Conservation (phyloP, 2,797 vertebrate genomes). For the Acomys russatus region DNA sequence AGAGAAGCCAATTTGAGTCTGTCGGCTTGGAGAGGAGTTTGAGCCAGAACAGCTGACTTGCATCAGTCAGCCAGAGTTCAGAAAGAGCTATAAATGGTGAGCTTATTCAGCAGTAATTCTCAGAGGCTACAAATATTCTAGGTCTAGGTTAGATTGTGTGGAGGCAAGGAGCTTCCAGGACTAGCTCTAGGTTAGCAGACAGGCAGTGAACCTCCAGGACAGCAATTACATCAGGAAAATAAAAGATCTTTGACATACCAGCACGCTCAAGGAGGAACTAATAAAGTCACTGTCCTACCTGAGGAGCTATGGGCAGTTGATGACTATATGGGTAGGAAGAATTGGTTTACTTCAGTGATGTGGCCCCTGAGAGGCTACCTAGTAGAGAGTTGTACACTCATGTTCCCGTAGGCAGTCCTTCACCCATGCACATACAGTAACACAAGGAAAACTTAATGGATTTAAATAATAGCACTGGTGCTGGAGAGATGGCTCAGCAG, state of each 20-base stretch:
- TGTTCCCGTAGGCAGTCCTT: background rate
- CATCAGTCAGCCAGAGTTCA: too few relatives aligned
- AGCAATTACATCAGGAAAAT: too few relatives aligned
- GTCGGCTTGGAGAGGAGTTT: too few relatives aligned
- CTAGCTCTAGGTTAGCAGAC: too few relatives aligned
- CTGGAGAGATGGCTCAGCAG: background rate
- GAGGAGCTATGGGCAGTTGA: background rate
- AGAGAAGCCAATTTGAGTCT: too few relatives aligned
- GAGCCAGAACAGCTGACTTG: too few relatives aligned
- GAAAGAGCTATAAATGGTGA: too few relatives aligned
- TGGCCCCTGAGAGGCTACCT: background rate
- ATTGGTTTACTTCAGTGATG: background rate
- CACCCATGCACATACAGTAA: background rate
- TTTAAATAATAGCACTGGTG: background rate
- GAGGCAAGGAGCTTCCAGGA: too few relatives aligned
- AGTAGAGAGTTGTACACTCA: background rate
- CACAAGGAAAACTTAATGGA: background rate
- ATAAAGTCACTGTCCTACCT: background rate
- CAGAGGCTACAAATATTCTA: too few relatives aligned
- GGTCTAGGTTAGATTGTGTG: too few relatives aligned
- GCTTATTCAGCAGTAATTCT: too few relatives aligned
- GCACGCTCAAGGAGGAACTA: background rate
- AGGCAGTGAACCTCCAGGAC: too few relatives aligned
- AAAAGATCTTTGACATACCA: background rate
- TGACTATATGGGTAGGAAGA: background rate